Conservation (phyloP, 2,797 vertebrate species). For the Chiloscyllium punctatum region DNA sequence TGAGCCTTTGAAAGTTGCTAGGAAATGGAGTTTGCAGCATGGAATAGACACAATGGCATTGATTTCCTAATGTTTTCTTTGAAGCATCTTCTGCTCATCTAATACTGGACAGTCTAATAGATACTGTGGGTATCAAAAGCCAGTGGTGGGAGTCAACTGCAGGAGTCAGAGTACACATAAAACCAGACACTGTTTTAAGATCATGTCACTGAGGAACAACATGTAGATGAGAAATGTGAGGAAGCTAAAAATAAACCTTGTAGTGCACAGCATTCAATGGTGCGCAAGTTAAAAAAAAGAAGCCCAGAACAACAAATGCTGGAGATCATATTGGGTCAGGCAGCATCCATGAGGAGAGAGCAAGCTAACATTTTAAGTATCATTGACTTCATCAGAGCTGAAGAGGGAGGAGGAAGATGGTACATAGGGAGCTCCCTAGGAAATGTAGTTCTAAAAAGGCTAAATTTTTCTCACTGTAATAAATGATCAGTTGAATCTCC, state of each 20-base stretch:
- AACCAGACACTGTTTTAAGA: background rate
- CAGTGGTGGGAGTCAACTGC: background rate
- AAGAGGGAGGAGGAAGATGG: too few species aligned
- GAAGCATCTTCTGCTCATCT: background rate
- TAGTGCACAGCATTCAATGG: background rate
- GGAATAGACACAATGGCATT: background rate
- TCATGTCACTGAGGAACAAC: background rate
- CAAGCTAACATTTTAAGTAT: too few species aligned
- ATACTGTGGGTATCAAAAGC: background rate
- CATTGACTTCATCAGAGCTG: too few species aligned
- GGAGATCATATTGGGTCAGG: too few species aligned
- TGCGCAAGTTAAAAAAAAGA: background rate
- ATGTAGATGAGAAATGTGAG: background rate
- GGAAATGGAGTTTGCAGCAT: too few species aligned
- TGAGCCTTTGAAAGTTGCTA: too few species aligned
- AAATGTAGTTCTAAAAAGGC: background rate
- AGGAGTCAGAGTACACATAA: background rate
- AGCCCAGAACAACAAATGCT: background rate
- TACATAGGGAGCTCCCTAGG: background rate
- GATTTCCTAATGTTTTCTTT: background rate
- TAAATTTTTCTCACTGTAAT: background rate
- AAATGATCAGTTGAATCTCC: background rate
- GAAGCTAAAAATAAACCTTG: background rate
- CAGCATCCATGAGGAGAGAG: too few species aligned
- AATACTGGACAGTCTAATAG: background rate